These are phyloP conservation scores for Scolopax bukidnonensis DNA, from an alignment of 2,797 vertebrate species.

Conservation along the genomic window DNA sequence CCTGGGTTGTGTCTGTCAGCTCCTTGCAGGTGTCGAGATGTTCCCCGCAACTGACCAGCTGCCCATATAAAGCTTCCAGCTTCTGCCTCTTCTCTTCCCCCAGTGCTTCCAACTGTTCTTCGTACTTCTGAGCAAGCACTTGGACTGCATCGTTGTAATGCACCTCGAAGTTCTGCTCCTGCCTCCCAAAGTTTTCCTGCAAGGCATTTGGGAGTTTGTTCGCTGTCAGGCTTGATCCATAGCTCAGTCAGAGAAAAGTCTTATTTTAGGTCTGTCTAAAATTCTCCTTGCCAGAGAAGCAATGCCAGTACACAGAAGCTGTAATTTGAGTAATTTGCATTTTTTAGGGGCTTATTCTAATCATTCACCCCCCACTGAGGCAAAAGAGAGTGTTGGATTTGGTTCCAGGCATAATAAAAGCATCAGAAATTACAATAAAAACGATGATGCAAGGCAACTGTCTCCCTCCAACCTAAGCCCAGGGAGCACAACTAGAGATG, in stretches of 20 bases:
- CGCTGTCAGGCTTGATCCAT: background rate
- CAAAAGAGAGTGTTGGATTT: background rate
- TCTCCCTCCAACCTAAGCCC: background rate
- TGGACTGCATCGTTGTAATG: slow-evolving; percentile 92
- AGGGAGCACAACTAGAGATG: background rate
- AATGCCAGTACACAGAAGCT: background rate
- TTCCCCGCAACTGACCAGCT: slow-evolving; percentile 89
- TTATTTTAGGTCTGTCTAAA: background rate
- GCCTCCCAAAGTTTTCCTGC: slow-evolving; percentile 94
- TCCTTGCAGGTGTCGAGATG: slow-evolving; percentile 89
- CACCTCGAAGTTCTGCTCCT: slow-evolving; percentile 93
- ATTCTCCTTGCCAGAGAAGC: background rate
- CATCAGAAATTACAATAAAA: background rate
- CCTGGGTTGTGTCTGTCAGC: slow-evolving; percentile 88
- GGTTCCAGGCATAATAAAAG: background rate
- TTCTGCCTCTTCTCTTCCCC: slow-evolving; percentile 90
- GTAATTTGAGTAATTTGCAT: background rate
- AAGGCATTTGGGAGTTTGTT: slow-evolving; percentile 25
- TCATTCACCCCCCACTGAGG: background rate
- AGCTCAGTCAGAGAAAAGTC: background rate
- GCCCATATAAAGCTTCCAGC: slow-evolving; percentile 87
- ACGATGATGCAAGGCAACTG: background rate
- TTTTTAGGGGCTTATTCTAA: background rate
- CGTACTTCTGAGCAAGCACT: slow-evolving; percentile 86
- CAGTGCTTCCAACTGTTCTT: slow-evolving; percentile 83